Evolutionary conservation across 2,888 invertebrate genomes (phyloP).

Genomic region (Stramonita haemastoma): DNA sequence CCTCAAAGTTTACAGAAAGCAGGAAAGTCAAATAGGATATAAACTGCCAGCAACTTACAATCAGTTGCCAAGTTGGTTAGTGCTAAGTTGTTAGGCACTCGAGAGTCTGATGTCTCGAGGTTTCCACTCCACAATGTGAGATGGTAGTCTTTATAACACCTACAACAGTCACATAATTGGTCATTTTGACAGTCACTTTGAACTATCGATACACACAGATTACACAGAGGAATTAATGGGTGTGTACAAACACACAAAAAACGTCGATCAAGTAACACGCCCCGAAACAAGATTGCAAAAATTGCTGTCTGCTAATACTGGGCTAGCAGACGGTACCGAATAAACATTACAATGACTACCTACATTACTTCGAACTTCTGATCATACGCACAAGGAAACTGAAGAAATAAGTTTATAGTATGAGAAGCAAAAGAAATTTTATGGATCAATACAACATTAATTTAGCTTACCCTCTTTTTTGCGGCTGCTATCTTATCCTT

Average conservation of each 20-base stretch:
- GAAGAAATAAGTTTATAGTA: background rate
- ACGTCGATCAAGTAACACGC: slow-evolving; percentile 23
- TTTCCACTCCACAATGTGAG: slow-evolving; percentile 23
- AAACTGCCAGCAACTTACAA: slow-evolving; percentile 38
- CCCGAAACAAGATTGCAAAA: background rate
- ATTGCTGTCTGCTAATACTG: slow-evolving; percentile 1
- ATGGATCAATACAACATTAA: background rate
- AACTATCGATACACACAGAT: background rate
- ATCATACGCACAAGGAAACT: background rate
- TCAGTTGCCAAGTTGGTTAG: slow-evolving; percentile 23
- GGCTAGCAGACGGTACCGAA: background rate
- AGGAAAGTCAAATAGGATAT: slow-evolving; percentile 8
- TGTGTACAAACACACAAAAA: background rate
- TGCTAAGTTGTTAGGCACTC: slow-evolving; percentile 6
- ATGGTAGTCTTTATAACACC: slow-evolving; percentile 39
- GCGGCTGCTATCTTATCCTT: slow-evolving; percentile 72
- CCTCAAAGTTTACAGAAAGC: background rate
- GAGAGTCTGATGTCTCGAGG: background rate
- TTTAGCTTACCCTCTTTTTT: slow-evolving; percentile 63
- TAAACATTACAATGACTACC: background rate
- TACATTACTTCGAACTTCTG: background rate
- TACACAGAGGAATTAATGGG: background rate
- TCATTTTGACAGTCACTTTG: background rate
- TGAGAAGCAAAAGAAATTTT: background rate
- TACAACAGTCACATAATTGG: slow-evolving; percentile 34